Base-by-base conservation (phyloP, 2,888 invertebrate species). In the Melanargia galathea region DNA sequence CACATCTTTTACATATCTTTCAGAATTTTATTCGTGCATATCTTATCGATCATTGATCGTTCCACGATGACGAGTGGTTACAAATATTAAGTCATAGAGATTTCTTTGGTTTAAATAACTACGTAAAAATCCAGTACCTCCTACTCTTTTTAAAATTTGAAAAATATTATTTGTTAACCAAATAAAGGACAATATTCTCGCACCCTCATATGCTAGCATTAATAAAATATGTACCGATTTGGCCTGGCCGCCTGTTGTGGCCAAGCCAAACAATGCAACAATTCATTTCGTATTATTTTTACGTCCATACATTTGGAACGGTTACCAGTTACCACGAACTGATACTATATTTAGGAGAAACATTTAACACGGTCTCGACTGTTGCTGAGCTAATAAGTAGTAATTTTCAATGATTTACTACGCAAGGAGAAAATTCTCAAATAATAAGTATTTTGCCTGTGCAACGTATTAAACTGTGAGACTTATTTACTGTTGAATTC, bases 261-360 rank as follows among this genome's bases (percentile, higher is more conserved):
- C 51, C 20, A 52, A 22, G 52, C 52, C 52, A 52, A 52, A 55
- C 55, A 55, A 55, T 55, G 40, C 24, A 55, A 43, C 55, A 43
- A 26, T 24, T 55, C 55, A 40, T 43, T 55, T 26, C 43, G 18
- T 55, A 55, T 55, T 55, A 55, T 55, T 55, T 43, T 55, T 55
- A 43, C 40, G 26, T 11, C 26, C 40, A 26, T 55, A 55, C 55
- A 55, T 43, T 55, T 24, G 38, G 54, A 35, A 46, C 45, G 11
- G 5, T 8, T 46, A 16, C 16, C 52, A 35, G 20, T 33, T 52
- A 35, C 54, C 38, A 54, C 54, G 55, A 55, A 55, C 55, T 26
- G 40, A 16, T 55, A 43, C 55, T 55, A 55, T 55, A 43, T 55
- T 55, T 55, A 55, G 55, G 6, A 43, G 55, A 26, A 55, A 26